A percentile compares a stretch with the other conserved stretches of the same genome.
These are phyloP conservation scores for Orbicella faveolata DNA, from an alignment of 64 coral and sea anemone species.

Conservation along the genomic window DNA sequence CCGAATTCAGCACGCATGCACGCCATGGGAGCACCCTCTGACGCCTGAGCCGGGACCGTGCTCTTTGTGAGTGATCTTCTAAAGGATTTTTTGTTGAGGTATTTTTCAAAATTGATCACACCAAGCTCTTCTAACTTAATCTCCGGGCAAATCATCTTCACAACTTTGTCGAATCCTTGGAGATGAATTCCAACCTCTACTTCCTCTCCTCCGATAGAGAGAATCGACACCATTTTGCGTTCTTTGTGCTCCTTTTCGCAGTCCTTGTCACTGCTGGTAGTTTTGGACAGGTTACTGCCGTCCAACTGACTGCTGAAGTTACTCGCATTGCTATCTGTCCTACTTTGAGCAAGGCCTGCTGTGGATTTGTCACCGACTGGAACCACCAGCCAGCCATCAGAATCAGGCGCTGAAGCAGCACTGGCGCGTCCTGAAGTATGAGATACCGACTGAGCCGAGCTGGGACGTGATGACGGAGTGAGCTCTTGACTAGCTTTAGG, in stretches of 20 bases:
- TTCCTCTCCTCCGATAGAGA: conserved; percentile 62
- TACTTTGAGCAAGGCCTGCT: conserved; percentile 15
- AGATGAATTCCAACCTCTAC: conserved; percentile 79
- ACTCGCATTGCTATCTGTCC: conserved; percentile 72
- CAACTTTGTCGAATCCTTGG: conserved; percentile 63
- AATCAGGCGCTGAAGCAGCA: conserved; percentile 43
- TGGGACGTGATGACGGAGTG: not conserved
- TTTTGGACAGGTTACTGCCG: conserved; percentile 36
- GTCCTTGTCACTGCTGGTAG: conserved; percentile 29
- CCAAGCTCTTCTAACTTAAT: conserved; percentile 66
- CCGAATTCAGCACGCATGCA: conserved; percentile 68
- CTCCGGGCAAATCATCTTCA: conserved; percentile 68
- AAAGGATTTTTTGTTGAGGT: conserved; percentile 77
- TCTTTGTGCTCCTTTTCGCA: conserved; percentile 8
- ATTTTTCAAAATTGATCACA: conserved; percentile 77
- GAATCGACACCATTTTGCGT: conserved; percentile 59
- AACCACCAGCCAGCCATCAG: conserved; percentile 65
- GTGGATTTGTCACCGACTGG: conserved; percentile 22
- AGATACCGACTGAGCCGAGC: not conserved
- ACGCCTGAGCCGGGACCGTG: conserved; percentile 7
- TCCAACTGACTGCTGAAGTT: conserved; percentile 60
- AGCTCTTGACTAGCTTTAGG: conserved; percentile 44
- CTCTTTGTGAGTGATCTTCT: conserved; percentile 38
- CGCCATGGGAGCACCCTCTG: conserved; percentile 40
- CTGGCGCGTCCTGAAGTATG: conserved; percentile 47